These are phyloP conservation scores for Ceratotherium simum DNA, from an alignment of 2,113 vertebrate species.

Conservation along the genomic window DNA sequence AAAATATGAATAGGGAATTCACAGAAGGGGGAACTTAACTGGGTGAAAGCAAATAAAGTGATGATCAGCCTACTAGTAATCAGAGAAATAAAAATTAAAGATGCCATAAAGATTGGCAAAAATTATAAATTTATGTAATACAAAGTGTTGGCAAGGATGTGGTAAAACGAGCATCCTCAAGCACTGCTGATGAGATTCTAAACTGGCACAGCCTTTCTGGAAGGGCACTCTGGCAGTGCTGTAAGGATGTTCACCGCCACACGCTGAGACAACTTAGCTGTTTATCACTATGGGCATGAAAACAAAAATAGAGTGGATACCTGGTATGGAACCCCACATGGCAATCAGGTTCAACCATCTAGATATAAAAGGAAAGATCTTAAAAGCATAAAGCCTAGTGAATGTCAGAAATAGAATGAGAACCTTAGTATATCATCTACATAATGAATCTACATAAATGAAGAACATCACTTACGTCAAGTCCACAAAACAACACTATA, in stretches of 20 bases:
- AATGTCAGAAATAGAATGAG: not conserved
- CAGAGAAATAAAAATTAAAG: conserved; percentile 47
- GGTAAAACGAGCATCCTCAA: not conserved
- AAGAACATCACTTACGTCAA: not conserved
- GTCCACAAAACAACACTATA: not conserved
- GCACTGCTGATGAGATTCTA: not conserved
- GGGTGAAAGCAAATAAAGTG: not conserved
- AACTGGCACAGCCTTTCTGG: not conserved
- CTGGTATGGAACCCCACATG: not conserved
- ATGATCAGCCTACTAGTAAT: not conserved
- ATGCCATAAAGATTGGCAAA: not conserved
- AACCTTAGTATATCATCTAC: not conserved
- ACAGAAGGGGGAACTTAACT: not conserved
- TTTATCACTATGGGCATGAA: not conserved
- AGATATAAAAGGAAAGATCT: not conserved
- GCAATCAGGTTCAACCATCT: not conserved
- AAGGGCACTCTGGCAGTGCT: not conserved
- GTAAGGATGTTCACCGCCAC: not conserved
- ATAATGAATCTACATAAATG: not conserved
- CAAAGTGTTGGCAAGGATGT: not conserved
- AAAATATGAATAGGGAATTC: not conserved
- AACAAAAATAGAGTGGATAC: not conserved
- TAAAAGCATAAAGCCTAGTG: not conserved
- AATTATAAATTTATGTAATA: not conserved
- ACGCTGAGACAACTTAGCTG: not conserved